Evolutionary conservation across 2,888 invertebrate genomes (phyloP), one percentile per base, ranked within the genome.

Genomic region (Chironomus riparius): DNA sequence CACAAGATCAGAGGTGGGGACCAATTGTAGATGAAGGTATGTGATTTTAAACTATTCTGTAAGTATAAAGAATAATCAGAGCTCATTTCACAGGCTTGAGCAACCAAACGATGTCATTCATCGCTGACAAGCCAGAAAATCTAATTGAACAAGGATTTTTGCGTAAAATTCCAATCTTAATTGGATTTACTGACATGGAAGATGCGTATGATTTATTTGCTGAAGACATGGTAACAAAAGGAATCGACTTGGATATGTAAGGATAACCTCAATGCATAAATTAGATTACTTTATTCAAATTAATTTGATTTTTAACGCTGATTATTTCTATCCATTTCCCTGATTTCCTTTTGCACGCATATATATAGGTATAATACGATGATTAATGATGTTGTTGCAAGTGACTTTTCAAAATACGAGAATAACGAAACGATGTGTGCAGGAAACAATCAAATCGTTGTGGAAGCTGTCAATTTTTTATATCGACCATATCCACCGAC

Each of bases 131-230:
- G 72, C 93, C 93, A 0, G 87, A 85, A 77, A 86, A 85, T 78
- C 82, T 88, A 73, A 88, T 92, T 77, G 87, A 87, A 78, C 86
- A 85, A 74, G 90, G 89, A 10, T 86, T 86, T 47, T 88, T 88
- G 78, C 86, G 88, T 77, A 88, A 90, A 76, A 89, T 93, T 0
- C 92, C 93, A 0, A 80, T 93, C 13, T 82, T 94, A 79, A 87
- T 89, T n/a, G 92, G 92, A 0, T 93, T 89, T 79, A 93, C 93
- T 0, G 90, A 91, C 79, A 93, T 93, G 90, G 94, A 94, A 83
- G 91, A 92, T 79, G 91, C 90, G 6, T 82, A 93, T 1, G 86
- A 89, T n/a, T 82, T 87, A 24, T 85, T 88, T 62, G 88, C 88
- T 70, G 85, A 86, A 47, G 86, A 87, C 61, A 86, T 87, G 69